Percentiles rank a stretch among this genome's conserved stretches.
Conservation (phyloP, 2,797 vertebrate species). For the Pipistrellus pipistrellus region DNA sequence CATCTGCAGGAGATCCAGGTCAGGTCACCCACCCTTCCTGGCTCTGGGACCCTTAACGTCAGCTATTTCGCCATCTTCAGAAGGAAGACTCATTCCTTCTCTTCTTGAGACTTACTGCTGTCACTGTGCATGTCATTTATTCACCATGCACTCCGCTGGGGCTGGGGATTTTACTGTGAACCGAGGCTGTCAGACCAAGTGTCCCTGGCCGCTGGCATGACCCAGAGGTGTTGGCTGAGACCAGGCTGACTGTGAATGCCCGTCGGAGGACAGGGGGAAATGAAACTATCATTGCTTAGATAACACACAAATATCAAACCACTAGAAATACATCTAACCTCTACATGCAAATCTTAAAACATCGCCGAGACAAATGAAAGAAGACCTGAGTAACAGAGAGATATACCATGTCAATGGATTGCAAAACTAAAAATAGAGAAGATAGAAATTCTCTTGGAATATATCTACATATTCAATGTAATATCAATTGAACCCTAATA, state of each 20-base stretch:
- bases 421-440: not conserved
- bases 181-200: accelerated
- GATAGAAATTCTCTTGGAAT: not conserved
- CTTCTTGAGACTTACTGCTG: not conserved
- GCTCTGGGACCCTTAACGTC: not conserved
- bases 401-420: not conserved
- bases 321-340: not conserved
- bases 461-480: not conserved
- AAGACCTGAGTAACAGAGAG: not conserved
- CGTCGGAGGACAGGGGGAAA: too few species aligned
- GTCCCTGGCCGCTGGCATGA: accelerated
- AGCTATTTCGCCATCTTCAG: not conserved
- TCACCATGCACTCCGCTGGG: not conserved
- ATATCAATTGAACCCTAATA: not conserved
- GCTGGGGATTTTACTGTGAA: not conserved
- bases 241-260: not conserved
- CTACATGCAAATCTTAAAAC: conserved; percentile 7
- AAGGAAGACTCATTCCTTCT: not conserved
- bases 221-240: not conserved
- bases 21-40: not conserved
- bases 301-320: not conserved
- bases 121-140: too few species aligned
- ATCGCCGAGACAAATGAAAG: not conserved
- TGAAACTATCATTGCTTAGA: not conserved
- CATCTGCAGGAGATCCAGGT: not conserved